Conservation (phyloP, 2,797 vertebrate species). For the Sebastes oblongus region DNA sequence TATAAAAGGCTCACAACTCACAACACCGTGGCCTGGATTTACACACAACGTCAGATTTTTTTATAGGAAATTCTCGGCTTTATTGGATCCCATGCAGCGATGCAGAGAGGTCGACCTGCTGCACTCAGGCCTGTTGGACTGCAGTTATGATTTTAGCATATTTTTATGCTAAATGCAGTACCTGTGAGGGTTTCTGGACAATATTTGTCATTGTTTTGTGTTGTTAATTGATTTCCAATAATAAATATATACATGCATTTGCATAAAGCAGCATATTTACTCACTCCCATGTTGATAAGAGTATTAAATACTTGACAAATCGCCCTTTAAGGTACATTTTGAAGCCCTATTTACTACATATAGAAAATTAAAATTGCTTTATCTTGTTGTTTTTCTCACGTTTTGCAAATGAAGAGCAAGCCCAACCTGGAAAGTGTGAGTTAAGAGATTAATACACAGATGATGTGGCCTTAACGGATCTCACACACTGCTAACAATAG, state of each 20-base stretch:
- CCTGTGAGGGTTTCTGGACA: no score
- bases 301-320: no score
- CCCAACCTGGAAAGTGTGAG: neutral
- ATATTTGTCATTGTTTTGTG: no score
- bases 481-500: neutral
- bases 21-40: neutral
- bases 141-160: no score
- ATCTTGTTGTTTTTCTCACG: neutral
- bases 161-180: no score
- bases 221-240: no score
- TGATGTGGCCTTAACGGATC: neutral
- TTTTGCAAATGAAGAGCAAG: neutral
- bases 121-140: neutral
- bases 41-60: neutral
- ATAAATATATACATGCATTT: no score
- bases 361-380: neutral
- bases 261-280: no score
- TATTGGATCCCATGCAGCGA: neutral
- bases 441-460: neutral
- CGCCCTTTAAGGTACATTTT: no score
- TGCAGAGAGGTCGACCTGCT: neutral
- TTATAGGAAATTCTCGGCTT: neutral
- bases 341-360: no score
- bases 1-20: constrained; percentile 13
- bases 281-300: no score